These are phyloP conservation scores for Dipodomys stephensi DNA, from an alignment of 2,113 vertebrate species.

Conservation along the genomic window DNA sequence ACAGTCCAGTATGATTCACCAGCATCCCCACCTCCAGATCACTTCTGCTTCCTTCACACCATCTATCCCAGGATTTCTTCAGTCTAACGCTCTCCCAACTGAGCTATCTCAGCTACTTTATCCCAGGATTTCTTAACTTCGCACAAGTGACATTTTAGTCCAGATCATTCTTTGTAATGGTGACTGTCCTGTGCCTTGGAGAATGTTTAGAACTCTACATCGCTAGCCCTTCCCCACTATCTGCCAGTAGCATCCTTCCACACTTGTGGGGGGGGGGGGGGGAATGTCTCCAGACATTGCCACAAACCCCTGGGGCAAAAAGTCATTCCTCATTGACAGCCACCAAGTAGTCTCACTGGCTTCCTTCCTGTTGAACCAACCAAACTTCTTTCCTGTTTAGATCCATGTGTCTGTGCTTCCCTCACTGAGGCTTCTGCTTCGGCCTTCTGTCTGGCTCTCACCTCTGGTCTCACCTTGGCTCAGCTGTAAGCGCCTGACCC, in stretches of 20 bases:
- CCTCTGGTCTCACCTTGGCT: not conserved
- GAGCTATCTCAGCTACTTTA: constrained; percentile 87
- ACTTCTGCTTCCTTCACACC: no score
- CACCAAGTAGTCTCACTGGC: not conserved
- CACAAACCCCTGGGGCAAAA: not conserved
- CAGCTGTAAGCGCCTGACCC: no score
- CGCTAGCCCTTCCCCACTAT: no score
- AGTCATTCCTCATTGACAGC: no score
- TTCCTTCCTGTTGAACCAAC: not conserved
- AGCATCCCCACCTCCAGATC: no score
- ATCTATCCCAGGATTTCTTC: constrained; percentile 77
- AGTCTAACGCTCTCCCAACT: constrained; percentile 91
- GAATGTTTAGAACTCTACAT: not conserved
- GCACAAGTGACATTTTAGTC: not conserved
- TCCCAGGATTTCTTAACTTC: no score
- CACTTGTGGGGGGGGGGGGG: no score
- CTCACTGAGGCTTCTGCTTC: fast-evolving
- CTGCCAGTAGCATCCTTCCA: not conserved
- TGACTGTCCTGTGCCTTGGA: not conserved
- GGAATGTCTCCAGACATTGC: not conserved
- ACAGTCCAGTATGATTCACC: no score
- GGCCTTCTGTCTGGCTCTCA: not conserved
- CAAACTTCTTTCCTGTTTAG: fast-evolving
- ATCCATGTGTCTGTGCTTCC: fast-evolving
- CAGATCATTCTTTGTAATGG: not conserved